Evolutionary conservation across 2,888 invertebrate species (phyloP), one percentile per base, ranked within the genome.

Genomic region (Sicus ferrugineus): DNA sequence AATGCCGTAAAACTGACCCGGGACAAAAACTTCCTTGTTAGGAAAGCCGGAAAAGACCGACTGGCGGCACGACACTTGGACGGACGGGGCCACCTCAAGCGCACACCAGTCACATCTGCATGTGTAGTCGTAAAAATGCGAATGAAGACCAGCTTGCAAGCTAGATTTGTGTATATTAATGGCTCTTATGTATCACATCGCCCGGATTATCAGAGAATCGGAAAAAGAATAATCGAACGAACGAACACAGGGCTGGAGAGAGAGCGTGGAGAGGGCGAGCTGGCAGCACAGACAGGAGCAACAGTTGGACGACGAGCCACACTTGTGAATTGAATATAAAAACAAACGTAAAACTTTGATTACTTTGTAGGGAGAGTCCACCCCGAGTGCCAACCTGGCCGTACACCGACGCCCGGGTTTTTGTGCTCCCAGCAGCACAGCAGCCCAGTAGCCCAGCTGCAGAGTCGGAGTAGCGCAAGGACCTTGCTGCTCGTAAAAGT

Each of bases 281-380:
- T 52, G 52, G 52, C 26, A 52, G 23, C 52, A 23, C 14, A 52
- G n/a, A 46, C 26, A 67, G 21, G 46, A 67, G 59, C 38, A 69
- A 61, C 63, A 61, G 64, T 59, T 69, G 19, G 46, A 59, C 54
- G 28, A 62, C 46, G 56, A 65, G 50, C 34, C 59, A 42, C 74
- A 78, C 75, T 79, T 78, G 72, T 74, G 76, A 79, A 78, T 80
- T 77, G 78, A 77, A 81, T 76, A 81, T 77, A 80, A 80, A 79
- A 81, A 78, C 77, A 79, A 78, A 76, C 76, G 78, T 78, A 75
- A 81, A 81, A 77, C 72, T 80, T 80, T 79, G 71, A 79, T 76
- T 23, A 77, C 74, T 74, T 72, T 46, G 34, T 64, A 58, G 56
- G 67, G 58, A 48, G 58, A 42, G 4, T 16, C 14, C 42, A 42